A percentile compares a stretch with the other conserved stretches of the same genome.
phyloP scores from a whole-genome alignment of 2,113 vertebrate species.

The Mesoclemmys tuberculata region DNA sequence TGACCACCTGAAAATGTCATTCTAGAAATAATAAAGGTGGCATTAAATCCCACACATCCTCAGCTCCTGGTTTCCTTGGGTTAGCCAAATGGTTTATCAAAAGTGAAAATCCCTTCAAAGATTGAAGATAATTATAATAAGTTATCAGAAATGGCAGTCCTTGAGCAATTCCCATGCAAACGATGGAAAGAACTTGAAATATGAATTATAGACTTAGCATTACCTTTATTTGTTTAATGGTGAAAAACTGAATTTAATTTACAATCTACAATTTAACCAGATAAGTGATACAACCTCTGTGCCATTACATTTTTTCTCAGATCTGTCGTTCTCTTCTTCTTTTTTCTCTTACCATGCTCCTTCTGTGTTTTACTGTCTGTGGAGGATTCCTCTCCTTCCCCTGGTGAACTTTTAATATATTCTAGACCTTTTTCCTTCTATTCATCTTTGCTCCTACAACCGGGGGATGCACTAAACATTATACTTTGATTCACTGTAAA shows the following conservation, averaged over 20 bases:
- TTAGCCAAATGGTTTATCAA: background rate
- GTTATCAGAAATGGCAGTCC: background rate
- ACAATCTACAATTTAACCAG: background rate
- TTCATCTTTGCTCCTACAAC: background rate
- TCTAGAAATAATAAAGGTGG: background rate
- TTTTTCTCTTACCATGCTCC: background rate
- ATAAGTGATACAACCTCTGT: background rate
- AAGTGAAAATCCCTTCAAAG: background rate
- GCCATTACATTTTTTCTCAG: background rate
- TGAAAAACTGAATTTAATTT: background rate
- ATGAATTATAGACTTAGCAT: background rate
- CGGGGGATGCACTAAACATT: background rate
- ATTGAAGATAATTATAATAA: rapidly evolving
- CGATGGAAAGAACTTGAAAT: background rate
- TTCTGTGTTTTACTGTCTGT: background rate
- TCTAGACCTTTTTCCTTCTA: background rate
- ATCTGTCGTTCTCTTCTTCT: background rate
- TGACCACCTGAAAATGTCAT: background rate
- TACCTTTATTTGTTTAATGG: background rate
- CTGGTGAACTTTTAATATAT: background rate
- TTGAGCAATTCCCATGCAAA: background rate
- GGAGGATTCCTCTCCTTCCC: background rate
- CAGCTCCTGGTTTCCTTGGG: background rate
- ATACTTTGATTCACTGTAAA: background rate
- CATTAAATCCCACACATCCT: rapidly evolving